Evolutionary conservation across 1,140 invertebrate species (phyloP), one percentile per base, ranked within the genome.

Genomic region (Drosophila bocki): DNA sequence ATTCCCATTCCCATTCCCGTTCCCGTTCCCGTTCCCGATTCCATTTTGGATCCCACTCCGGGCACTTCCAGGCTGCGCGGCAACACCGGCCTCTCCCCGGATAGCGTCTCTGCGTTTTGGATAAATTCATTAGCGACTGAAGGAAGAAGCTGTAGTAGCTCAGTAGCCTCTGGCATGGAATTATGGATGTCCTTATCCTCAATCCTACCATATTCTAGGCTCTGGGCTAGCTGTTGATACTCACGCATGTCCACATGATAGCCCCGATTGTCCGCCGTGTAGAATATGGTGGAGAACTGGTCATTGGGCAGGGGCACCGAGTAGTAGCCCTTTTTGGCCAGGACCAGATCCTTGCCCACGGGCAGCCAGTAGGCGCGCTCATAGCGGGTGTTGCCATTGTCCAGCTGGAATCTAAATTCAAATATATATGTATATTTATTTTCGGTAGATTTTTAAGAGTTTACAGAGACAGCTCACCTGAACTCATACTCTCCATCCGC

Each of bases 321-420:
- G 29, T 88, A 92, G 68, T 60, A 92, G 3, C 91, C 91, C 15
- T 67, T 80, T 8, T 91, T 84, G 19, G 86, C 91, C 32, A 92
- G 56, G 7, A 92, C 71, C 1, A 64, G 41, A 4, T 64, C 50
- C 44, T 84, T 72, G 33, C 91, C 91, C 19, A 82, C 63, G 8
- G 86, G 91, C 59, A 84, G 42, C 86, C 91, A 92, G 44, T 82
- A 92, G 44, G 81, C 82, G 39, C 91, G 91, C 41, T 92, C 91
- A 15, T 91, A 92, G n/a, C 91, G 86, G 0, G 84, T 79, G 13
- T 91, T 80, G n/a, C 91, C 91, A 42, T 92, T 91, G 57, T 88
- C 84, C 33, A 92, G 51, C 4, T 80, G 58, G 39, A 80, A 92
- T 59, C 91, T 92, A 44, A 9, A 2, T 35, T 2, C 6, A 42